Evolutionary conservation across 2,888 invertebrate species (phyloP).

Genomic region (Agrotis segetum): DNA sequence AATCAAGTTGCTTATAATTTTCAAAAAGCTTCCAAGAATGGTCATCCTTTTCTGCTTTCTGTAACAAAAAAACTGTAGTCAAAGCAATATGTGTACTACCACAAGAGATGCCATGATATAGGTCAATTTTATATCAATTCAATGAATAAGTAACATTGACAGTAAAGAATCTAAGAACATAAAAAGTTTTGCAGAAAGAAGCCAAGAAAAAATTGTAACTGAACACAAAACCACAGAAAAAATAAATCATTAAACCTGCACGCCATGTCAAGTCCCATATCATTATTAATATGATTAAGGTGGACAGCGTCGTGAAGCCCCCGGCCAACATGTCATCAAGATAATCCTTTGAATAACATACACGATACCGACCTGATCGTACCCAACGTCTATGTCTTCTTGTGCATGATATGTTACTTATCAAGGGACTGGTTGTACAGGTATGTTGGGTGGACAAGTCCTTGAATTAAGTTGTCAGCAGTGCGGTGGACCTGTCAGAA

Average conservation of each 20-base stretch:
- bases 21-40: neutral
- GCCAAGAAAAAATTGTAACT: neutral
- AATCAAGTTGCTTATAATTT: neutral
- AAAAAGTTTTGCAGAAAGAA: neutral
- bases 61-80: too few species aligned
- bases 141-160: too few species aligned
- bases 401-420: slow-evolving; percentile 8
- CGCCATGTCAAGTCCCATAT: slow-evolving; percentile 20
- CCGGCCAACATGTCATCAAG: slow-evolving; percentile 40
- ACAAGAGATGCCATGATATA: too few species aligned
- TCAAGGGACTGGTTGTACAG: slow-evolving; percentile 22
- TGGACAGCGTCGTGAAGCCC: slow-evolving; percentile 44
- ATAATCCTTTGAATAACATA: slow-evolving; percentile 43
- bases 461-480: slow-evolving; percentile 38
- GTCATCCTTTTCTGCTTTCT: neutral
- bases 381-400: slow-evolving; percentile 41
- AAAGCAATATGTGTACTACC: too few species aligned
- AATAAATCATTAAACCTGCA: slow-evolving; percentile 3
- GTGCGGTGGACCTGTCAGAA: slow-evolving; percentile 18
- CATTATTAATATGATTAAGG: slow-evolving; percentile 25
- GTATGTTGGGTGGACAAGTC: slow-evolving; percentile 12
- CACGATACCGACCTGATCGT: slow-evolving; percentile 12
- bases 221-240: neutral
- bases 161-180: neutral
- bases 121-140: too few species aligned